Evolutionary conservation across 1,140 invertebrate species (phyloP).

Genomic region (Leptoteleia sp.): DNA sequence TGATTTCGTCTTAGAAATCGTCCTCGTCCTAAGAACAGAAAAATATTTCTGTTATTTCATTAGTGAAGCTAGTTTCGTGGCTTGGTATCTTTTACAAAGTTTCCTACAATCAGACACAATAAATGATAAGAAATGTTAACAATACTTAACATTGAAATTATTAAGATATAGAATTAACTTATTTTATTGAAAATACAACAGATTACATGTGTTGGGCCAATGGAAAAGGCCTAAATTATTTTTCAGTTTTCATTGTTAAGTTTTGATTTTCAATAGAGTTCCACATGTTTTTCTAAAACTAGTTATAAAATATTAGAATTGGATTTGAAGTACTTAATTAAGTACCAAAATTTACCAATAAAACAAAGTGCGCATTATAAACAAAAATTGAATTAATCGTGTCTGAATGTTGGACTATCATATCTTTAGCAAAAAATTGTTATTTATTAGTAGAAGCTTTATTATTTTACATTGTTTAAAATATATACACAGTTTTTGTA

Average conservation of each 20-base stretch:
- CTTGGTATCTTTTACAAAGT: not conserved
- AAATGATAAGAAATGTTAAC: too few relatives aligned
- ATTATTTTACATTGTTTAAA: constrained; percentile 1
- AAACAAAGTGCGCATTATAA: too few relatives aligned
- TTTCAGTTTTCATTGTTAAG: too few relatives aligned
- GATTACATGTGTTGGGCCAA: too few relatives aligned
- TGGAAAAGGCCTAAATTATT: too few relatives aligned
- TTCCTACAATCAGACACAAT: constrained; percentile 23
- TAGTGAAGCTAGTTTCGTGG: constrained; percentile 7
- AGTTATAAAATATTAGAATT: too few relatives aligned
- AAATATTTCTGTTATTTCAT: constrained; percentile 33
- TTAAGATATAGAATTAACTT: too few relatives aligned
- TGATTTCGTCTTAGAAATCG: too few relatives aligned
- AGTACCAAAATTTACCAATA: not conserved
- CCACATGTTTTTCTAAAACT: too few relatives aligned
- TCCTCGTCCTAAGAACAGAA: too few relatives aligned
- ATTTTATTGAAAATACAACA: not conserved
- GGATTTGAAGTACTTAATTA: not conserved
- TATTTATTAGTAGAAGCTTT: constrained; percentile 31
- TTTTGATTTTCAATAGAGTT: too few relatives aligned
- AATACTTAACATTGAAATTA: too few relatives aligned
- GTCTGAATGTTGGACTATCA: constrained; percentile 26
- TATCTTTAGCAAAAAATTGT: constrained; percentile 3
- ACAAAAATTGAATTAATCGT: constrained; percentile 1
- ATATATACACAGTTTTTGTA: constrained; percentile 4